phyloP scores from a whole-genome alignment of 2,797 vertebrate species.

The Acropternis orthonyx region DNA sequence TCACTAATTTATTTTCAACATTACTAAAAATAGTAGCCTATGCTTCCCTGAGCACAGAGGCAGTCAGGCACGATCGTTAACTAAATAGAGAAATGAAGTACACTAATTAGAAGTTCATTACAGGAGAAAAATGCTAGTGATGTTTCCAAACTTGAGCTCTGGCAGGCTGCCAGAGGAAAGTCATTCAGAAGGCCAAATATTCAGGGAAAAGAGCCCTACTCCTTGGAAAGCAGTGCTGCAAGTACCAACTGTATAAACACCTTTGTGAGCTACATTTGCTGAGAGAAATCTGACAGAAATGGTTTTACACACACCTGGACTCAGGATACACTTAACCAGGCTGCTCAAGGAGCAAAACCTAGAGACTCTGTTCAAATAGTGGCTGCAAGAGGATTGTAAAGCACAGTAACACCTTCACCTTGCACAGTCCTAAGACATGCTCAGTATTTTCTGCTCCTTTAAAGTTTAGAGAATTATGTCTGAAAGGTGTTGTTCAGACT shows the following conservation, averaged over 20 bases:
- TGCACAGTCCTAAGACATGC: background rate
- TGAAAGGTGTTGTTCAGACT: background rate
- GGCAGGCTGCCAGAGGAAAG: slow-evolving; percentile 22
- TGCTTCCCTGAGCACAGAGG: background rate
- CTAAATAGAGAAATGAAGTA: slow-evolving; percentile 14
- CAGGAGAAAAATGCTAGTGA: slow-evolving; percentile 2
- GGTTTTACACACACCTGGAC: background rate
- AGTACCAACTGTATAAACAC: background rate
- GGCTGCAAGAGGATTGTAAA: background rate
- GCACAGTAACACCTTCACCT: accelerated
- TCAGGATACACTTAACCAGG: background rate
- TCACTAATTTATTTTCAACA: background rate
- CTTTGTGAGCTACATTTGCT: background rate
- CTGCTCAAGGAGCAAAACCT: background rate
- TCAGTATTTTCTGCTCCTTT: background rate
- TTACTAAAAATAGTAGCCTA: slow-evolving; percentile 12
- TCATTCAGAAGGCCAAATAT: slow-evolving; percentile 27
- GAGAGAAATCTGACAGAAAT: background rate
- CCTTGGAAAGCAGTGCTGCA: background rate
- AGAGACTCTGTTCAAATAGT: background rate
- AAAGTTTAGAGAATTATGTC: background rate
- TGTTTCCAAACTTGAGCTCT: slow-evolving; percentile 28
- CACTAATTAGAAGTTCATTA: slow-evolving; percentile 53
- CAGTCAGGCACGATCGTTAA: background rate
- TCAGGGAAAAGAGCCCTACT: background rate